Percentiles rank a stretch among this genome's conserved stretches.
These are phyloP conservation scores for Lucilia cuprina DNA, from an alignment of 1,140 invertebrate genomes.

Conservation along the genomic window DNA sequence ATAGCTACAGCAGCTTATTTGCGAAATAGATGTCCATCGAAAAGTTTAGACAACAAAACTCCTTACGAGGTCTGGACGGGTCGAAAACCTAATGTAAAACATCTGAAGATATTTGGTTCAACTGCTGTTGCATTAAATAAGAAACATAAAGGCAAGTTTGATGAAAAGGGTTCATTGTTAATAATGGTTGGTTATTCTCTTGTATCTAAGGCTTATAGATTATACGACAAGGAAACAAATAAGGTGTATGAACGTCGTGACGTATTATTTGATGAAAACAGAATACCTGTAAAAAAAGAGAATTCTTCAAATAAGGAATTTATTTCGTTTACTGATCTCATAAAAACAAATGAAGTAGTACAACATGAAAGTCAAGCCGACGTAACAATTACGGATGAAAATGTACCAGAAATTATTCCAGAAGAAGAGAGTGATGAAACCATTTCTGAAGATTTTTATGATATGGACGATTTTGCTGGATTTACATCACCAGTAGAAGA, in stretches of 20 bases:
- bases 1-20: neutral
- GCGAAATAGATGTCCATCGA: neutral
- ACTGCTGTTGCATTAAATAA: neutral
- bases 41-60: no score
- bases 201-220: neutral
- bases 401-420: no score
- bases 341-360: no score
- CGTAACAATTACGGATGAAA: no score
- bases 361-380: no score
- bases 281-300: neutral
- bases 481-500: neutral
- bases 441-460: neutral
- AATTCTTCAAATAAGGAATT: neutral
- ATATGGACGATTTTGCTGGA: neutral
- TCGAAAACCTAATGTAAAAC: neutral
- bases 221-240: neutral
- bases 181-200: neutral
- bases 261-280: neutral
- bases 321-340: neutral
- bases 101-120: neutral
- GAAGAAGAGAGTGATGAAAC: neutral
- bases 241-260: neutral
- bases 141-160: neutral
- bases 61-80: neutral
- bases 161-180: neutral